Evolutionary conservation across 2,888 invertebrate genomes (phyloP).

Genomic region (Drosophila melanocephala): DNA sequence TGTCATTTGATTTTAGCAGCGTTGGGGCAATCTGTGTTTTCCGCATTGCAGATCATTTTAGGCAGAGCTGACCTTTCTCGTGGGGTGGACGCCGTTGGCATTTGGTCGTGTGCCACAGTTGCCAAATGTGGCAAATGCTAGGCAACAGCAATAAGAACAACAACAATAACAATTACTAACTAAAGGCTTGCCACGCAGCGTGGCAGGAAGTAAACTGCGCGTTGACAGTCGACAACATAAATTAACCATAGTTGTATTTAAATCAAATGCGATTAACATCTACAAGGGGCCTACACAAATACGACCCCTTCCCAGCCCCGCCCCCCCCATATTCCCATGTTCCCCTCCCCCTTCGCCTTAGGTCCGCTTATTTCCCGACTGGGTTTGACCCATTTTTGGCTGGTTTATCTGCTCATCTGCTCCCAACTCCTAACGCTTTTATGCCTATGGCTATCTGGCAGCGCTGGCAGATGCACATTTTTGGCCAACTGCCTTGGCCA

Average conservation of each 20-base stretch:
- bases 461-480: constrained; percentile 55
- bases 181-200: constrained; percentile 43
- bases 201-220: constrained; percentile 70
- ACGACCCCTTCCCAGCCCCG: neutral
- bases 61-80: constrained; percentile 43
- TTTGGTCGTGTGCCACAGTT: constrained; percentile 53
- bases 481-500: constrained; percentile 55
- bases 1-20: neutral
- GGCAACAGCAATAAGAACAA: constrained; percentile 10
- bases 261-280: constrained; percentile 78
- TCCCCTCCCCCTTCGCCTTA: neutral
- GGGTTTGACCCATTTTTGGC: constrained; percentile 72
- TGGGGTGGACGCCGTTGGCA: constrained; percentile 16
- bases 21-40: constrained; percentile 18
- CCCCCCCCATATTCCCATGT: no score
- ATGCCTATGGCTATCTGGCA: constrained; percentile 59
- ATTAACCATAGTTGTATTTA: constrained; percentile 80
- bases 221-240: constrained; percentile 78
- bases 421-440: constrained; percentile 21
- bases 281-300: constrained; percentile 50
- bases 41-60: constrained; percentile 28
- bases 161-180: constrained; percentile 1
- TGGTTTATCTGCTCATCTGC: constrained; percentile 4
- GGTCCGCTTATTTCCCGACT: neutral
- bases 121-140: constrained; percentile 50